phyloP scores from a whole-genome alignment of 2,888 invertebrate genomes.

The Sympetrum striolatum region DNA sequence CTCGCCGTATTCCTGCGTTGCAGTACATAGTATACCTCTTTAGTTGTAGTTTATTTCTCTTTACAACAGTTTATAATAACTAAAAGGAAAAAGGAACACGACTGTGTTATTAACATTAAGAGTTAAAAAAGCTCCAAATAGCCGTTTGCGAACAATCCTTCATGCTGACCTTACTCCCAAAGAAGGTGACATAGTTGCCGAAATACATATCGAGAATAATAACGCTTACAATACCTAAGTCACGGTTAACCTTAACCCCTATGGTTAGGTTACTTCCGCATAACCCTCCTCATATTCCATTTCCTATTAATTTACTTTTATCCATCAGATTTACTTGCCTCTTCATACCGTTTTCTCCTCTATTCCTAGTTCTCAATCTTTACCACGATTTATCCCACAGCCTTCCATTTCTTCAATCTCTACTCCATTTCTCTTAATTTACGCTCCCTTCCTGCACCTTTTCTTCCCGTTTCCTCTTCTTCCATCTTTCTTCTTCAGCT shows the following conservation, averaged over 20 bases:
- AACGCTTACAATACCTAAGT: too few species aligned
- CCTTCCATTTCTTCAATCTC: background rate
- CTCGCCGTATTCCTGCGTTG: background rate
- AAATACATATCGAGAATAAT: too few species aligned
- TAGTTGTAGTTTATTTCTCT: background rate
- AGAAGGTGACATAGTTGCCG: too few species aligned
- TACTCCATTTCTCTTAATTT: too few species aligned
- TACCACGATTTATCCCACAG: too few species aligned
- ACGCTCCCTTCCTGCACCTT: background rate
- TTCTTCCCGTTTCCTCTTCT: background rate
- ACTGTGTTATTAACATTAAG: too few species aligned
- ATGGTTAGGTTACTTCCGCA: too few species aligned
- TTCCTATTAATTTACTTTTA: background rate
- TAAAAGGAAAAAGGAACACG: too few species aligned
- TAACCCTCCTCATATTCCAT: background rate
- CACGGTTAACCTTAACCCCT: too few species aligned
- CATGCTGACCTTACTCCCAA: too few species aligned
- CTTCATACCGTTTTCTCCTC: background rate
- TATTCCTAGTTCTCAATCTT: background rate
- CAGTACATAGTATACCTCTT: background rate
- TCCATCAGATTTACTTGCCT: background rate
- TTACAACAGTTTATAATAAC: background rate
- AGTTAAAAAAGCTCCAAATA: too few species aligned
- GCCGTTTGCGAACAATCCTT: too few species aligned
- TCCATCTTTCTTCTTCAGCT: background rate